Percentiles rank a stretch among this genome's conserved stretches.
Conservation (phyloP, 2,797 vertebrate species). For the Xerus rutilus region DNA sequence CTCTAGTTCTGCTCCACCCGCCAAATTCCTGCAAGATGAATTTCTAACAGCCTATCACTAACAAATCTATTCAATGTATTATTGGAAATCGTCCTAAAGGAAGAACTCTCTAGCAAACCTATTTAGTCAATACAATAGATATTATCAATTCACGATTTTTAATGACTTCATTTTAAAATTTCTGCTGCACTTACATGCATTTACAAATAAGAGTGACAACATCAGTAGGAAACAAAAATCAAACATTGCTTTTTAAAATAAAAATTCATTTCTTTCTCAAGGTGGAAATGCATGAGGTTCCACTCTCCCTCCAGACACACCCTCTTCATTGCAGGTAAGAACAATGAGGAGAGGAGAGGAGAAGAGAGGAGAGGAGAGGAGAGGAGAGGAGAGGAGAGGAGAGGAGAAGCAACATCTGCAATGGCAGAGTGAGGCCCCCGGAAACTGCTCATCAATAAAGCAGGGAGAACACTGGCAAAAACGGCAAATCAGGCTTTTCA, state of each 20-base stretch:
- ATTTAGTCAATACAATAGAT: too few species aligned
- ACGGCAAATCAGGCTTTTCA: not conserved
- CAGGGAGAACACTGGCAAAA: not conserved
- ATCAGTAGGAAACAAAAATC: not conserved
- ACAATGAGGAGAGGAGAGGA: not conserved
- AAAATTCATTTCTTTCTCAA: not conserved
- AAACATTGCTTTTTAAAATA: not conserved
- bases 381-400: too few species aligned
- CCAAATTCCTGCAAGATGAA: not conserved
- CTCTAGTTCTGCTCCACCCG: not conserved
- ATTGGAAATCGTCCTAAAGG: not conserved
- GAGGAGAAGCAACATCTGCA: rapidly evolving
- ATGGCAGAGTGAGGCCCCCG: not conserved
- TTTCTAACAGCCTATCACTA: not conserved
- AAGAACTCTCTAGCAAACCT: not conserved
- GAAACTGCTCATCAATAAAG: not conserved
- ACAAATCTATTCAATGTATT: not conserved
- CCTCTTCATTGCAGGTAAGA: not conserved
- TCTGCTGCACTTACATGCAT: not conserved
- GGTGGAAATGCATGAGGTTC: not conserved
- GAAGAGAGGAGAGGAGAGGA: too few species aligned
- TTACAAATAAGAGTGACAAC: not conserved
- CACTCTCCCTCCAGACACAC: rapidly evolving
- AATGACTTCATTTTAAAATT: not conserved
- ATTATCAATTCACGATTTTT: not conserved